Percentiles rank a stretch among this genome's conserved stretches.
Evolutionary conservation across 2,888 invertebrate species (phyloP).

Genomic region (Megaustenia siamemsis): DNA sequence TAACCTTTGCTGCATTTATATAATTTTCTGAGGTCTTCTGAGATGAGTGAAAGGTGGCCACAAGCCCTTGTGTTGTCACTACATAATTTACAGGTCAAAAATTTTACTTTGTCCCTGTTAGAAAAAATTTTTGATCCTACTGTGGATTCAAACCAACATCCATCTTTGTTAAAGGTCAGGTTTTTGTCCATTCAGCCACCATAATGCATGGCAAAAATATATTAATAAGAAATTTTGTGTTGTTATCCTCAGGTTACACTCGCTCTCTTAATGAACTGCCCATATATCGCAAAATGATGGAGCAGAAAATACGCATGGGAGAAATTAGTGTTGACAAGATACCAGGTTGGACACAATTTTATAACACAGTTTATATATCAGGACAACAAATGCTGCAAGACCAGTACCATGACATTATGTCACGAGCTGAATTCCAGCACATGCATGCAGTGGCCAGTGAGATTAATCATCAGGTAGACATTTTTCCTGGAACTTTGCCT

Average conservation of each 20-base stretch:
- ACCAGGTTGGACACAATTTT: conserved; percentile 55
- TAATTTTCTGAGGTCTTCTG: too few species aligned
- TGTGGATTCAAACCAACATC: too few species aligned
- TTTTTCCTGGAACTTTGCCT: neutral
- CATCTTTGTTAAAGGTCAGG: too few species aligned
- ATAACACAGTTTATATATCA: conserved; percentile 54
- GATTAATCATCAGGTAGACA: conserved; percentile 67
- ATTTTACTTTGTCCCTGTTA: too few species aligned
- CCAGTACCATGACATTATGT: conserved; percentile 63
- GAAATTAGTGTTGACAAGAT: conserved; percentile 6
- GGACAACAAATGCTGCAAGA: conserved; percentile 59
- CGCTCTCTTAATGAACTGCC: conserved; percentile 42
- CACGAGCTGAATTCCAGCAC: conserved; percentile 63
- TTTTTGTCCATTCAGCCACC: too few species aligned
- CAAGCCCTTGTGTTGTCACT: too few species aligned
- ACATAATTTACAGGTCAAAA: too few species aligned
- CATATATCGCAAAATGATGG: conserved; percentile 49
- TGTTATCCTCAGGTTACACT: conserved; percentile 31
- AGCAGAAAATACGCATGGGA: conserved; percentile 36
- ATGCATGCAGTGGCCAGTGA: conserved; percentile 61
- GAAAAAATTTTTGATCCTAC: too few species aligned
- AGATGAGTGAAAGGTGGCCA: too few species aligned
- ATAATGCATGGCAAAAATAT: too few species aligned
- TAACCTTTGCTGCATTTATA: too few species aligned
- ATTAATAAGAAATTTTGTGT: too few species aligned